These are phyloP conservation scores for Nycticebus coucang DNA, from an alignment of 2,113 vertebrate genomes.

Conservation along the genomic window DNA sequence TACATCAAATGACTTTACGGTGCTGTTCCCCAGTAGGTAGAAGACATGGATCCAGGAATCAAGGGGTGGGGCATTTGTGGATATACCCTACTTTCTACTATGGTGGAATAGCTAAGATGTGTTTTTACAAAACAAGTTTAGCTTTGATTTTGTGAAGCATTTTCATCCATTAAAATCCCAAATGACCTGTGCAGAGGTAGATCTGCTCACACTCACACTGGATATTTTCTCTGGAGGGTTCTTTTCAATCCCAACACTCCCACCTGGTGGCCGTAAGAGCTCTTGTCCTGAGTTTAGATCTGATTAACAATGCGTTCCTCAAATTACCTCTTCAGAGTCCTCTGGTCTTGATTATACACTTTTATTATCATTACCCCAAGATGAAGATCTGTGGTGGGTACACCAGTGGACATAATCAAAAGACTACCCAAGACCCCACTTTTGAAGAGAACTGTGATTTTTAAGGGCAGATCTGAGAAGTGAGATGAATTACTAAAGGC, in stretches of 20 bases:
- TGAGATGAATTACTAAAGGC: not conserved
- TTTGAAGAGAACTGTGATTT: not conserved
- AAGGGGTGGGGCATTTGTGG: not conserved
- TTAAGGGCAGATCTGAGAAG: not conserved
- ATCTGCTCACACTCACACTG: not conserved
- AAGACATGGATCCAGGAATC: too few relatives aligned
- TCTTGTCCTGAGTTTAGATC: not conserved
- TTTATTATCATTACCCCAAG: not conserved
- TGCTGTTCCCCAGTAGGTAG: not conserved
- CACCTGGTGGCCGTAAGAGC: constrained; percentile 27
- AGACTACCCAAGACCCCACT: not conserved
- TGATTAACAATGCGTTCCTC: not conserved
- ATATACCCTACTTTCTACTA: not conserved
- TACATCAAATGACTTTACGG: not conserved
- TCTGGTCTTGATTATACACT: not conserved
- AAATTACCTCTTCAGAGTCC: not conserved
- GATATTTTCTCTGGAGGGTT: not conserved
- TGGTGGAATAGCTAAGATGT: not conserved
- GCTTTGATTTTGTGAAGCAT: not conserved
- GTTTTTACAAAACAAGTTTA: not conserved
- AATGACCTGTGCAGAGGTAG: not conserved
- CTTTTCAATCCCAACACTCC: not conserved
- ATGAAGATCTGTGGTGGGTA: not conserved
- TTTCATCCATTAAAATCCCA: not conserved
- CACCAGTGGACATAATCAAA: not conserved